Conservation (phyloP, 2,797 vertebrate species). For the Eulemur albifrons region DNA sequence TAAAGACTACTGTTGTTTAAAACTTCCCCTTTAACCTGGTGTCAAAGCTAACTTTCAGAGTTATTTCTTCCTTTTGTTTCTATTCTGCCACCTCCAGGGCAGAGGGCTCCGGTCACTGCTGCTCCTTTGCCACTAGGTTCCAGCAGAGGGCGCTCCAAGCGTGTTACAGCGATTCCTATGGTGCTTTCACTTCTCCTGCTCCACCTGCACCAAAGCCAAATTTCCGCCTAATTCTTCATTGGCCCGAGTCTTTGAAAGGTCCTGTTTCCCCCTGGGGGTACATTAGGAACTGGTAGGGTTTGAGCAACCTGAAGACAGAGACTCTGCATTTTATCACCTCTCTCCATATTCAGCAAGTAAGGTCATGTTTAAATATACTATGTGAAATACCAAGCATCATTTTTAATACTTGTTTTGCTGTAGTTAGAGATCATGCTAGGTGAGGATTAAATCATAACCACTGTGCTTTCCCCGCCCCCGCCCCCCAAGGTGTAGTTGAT, state of each 20-base stretch:
- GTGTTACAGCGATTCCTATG: neutral
- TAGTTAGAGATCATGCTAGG: neutral
- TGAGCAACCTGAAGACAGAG: neutral
- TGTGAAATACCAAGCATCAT: neutral
- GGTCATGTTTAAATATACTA: neutral
- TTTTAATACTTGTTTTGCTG: neutral
- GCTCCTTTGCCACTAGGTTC: neutral
- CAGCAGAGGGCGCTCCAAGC: conserved; percentile 59
- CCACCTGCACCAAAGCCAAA: neutral
- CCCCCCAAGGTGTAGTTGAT: neutral
- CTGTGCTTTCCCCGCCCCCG: neutral
- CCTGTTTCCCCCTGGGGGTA: neutral
- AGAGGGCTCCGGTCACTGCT: rapidly evolving
- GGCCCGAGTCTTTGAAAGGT: neutral
- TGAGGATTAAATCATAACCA: neutral
- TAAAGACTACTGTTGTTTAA: neutral
- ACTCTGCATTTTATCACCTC: neutral
- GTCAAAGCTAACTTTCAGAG: neutral
- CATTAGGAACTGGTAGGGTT: neutral
- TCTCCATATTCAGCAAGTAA: neutral
- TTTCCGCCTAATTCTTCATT: neutral
- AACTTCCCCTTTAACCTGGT: neutral
- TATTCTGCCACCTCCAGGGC: neutral
- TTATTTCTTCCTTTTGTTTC: neutral
- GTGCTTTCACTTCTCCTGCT: neutral